phyloP scores from a whole-genome alignment of 2,113 vertebrate genomes.

The Aldabrachelys gigantea region DNA sequence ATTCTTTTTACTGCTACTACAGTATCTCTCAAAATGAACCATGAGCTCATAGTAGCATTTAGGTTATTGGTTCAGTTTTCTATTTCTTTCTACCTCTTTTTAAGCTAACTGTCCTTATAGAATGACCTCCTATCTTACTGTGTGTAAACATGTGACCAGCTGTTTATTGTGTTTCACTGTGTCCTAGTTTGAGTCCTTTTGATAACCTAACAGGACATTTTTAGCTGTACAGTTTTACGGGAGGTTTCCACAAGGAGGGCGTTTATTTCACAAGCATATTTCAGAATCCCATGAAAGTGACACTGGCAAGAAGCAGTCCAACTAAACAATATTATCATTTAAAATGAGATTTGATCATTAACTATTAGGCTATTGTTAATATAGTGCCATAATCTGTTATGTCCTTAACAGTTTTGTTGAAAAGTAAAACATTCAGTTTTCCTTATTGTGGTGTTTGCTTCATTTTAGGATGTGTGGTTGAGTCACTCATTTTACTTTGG shows the following conservation, averaged over 20 bases:
- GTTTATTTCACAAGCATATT: background rate
- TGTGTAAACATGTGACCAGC: slow-evolving; percentile 66
- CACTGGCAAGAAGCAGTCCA: background rate
- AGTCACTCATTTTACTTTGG: background rate
- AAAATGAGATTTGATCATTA: slow-evolving; percentile 6
- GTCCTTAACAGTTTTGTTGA: background rate
- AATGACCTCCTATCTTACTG: slow-evolving; percentile 67
- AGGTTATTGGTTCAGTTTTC: slow-evolving; percentile 80
- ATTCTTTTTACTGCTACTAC: slow-evolving; percentile 79
- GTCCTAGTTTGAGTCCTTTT: slow-evolving; percentile 68
- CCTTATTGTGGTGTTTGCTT: background rate
- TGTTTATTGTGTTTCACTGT: slow-evolving; percentile 69
- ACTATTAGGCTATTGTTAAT: background rate
- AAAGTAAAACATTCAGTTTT: background rate
- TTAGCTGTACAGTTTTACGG: slow-evolving; percentile 16
- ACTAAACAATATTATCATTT: background rate
- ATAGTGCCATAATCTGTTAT: background rate
- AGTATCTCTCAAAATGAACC: slow-evolving; percentile 78
- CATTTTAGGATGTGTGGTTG: background rate
- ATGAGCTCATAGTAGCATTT: slow-evolving; percentile 83
- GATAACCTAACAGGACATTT: slow-evolving; percentile 42
- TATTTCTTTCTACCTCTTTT: slow-evolving; percentile 79
- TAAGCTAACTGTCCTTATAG: slow-evolving; percentile 73
- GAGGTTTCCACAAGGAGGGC: background rate
- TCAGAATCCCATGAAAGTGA: background rate